A percentile compares a stretch with the other conserved stretches of the same genome.
These are phyloP conservation scores for Lasius platythorax DNA, from an alignment of 2,888 invertebrate species.

Conservation along the genomic window DNA sequence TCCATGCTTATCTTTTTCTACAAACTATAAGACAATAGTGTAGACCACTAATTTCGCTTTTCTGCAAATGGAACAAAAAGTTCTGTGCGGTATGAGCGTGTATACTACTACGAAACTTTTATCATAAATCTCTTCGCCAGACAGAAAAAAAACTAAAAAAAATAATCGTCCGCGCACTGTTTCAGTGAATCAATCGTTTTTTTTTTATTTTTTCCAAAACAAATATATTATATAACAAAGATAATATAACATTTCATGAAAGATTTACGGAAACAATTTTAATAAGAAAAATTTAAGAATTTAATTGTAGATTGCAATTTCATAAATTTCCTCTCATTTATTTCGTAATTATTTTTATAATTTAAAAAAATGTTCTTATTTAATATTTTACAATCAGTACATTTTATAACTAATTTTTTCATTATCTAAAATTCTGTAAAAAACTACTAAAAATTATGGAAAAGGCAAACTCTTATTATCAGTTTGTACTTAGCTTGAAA, in stretches of 20 bases:
- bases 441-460: background rate
- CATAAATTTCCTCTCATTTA: constrained; percentile 5
- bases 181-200: constrained; percentile 30
- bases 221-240: constrained; percentile 25
- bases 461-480: background rate
- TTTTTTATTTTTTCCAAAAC: constrained; percentile 1
- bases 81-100: constrained; percentile 25
- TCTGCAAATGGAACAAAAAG: constrained; percentile 32
- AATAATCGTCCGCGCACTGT: constrained; percentile 30
- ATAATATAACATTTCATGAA: background rate
- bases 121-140: constrained; percentile 64
- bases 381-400: too few species aligned
- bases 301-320: background rate
- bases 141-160: constrained; percentile 36
- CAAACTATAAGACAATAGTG: constrained; percentile 7
- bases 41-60: constrained; percentile 34
- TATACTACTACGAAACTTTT: constrained; percentile 63
- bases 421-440: background rate
- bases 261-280: constrained; percentile 24
- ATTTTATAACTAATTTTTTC: background rate
- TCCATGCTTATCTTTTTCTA: background rate
- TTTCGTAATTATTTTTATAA: background rate
- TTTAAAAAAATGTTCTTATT: background rate
- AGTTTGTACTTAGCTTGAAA: background rate
- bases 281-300: constrained; percentile 7